These are phyloP conservation scores for Drosophila pallidifrons DNA, from an alignment of 1,140 invertebrate genomes.

Conservation along the genomic window DNA sequence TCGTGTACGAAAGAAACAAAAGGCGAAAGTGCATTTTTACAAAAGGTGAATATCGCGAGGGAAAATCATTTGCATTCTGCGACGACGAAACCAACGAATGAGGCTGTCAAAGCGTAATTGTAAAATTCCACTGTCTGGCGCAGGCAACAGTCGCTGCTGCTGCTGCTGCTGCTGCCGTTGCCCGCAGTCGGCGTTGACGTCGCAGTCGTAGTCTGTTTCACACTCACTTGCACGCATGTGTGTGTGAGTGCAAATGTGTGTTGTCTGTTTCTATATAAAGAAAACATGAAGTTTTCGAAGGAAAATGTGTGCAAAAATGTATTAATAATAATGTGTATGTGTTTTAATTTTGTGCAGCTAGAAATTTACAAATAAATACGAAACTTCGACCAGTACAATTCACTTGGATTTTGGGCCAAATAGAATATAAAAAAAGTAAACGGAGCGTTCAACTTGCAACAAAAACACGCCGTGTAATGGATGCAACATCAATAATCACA, in stretches of 20 bases:
- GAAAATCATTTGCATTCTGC: slow-evolving; percentile 79
- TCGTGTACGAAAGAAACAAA: slow-evolving; percentile 53
- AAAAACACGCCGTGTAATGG: slow-evolving; percentile 89
- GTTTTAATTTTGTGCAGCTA: slow-evolving; percentile 51
- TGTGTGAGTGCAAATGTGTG: slow-evolving; percentile 36
- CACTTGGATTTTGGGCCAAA: slow-evolving; percentile 37
- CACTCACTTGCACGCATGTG: slow-evolving; percentile 31
- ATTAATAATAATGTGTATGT: slow-evolving; percentile 65
- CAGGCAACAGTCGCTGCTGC: slow-evolving; percentile 53
- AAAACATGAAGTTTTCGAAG: slow-evolving; percentile 65
- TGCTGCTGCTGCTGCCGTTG: slow-evolving; percentile 9
- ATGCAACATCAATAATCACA: slow-evolving; percentile 99
- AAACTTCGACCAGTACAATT: slow-evolving; percentile 39
- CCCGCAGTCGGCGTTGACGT: slow-evolving; percentile 47
- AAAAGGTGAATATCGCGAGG: slow-evolving; percentile 78
- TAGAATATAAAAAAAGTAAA: background rate
- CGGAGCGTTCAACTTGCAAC: slow-evolving; percentile 35
- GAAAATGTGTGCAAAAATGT: slow-evolving; percentile 59
- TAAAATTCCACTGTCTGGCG: slow-evolving; percentile 81
- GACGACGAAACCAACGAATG: slow-evolving; percentile 68
- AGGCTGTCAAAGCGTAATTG: slow-evolving; percentile 82
- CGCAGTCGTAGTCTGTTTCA: slow-evolving; percentile 51
- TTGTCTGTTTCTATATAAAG: slow-evolving; percentile 51
- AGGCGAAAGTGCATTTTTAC: slow-evolving; percentile 78
- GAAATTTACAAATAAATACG: slow-evolving; percentile 55